Base-by-base conservation (phyloP, 2,113 vertebrate genomes). In the Rhinolophus sinicus region DNA sequence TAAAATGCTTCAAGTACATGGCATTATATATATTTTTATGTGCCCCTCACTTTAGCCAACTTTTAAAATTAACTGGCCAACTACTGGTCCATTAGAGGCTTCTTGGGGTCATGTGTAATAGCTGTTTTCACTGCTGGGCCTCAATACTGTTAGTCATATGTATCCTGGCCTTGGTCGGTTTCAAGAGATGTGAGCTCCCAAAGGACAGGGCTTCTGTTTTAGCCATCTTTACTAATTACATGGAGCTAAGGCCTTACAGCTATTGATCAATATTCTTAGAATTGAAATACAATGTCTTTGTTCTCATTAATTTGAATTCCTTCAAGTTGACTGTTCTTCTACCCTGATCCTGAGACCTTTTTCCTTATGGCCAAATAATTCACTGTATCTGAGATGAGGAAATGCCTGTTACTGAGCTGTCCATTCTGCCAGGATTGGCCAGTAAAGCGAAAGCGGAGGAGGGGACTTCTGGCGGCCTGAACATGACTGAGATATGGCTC, bases 381-480 rank as follows among this genome's bases (percentile, higher is more conserved):
- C 28, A 73, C 24, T 9, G 4, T 72, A n/a, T 56, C 91, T 93
- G 58, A 28, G 60, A 54, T 78, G 64, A 94, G 91, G 78, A 91
- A 62, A 64, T 38, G 54, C 30, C 58, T 84, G 54, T 38, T 58
- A 54, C 4, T 50, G 52, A 72, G 44, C 73, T 76, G 18, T 94
- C n/a, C n/a, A 64, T 62, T 2, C 21, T 81, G 72, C 87, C 54
- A 90, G 86, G 96, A 97, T 83, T 89, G 82, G 90, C 85, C 78
- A 47, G 26, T 30, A 40, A 28, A 52, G 30, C 4, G 40, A 69
- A 67, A 3, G 0, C 3, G 88, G 85, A 95, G 83, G 97, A 89
- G 16, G 72, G 65, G 30, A 7, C 54, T 62, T 58, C 9, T 64
- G 80, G 90, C 16, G 52, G 94, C 72, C 44, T 81, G 58, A 52